phyloP scores from a whole-genome alignment of 2,797 vertebrate genomes.

The Galagoides demidoff region DNA sequence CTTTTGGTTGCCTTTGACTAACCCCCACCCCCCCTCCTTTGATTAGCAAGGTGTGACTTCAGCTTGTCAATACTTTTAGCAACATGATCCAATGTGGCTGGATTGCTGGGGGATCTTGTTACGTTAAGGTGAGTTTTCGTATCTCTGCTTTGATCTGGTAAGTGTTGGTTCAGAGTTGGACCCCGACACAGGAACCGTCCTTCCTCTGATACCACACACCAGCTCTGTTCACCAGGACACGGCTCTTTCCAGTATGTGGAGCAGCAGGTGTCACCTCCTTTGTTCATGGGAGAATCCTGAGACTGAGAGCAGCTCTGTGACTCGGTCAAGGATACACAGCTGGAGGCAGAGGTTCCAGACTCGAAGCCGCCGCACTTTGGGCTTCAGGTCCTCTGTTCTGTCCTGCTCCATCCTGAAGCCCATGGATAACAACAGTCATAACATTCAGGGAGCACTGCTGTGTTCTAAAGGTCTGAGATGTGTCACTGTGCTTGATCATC shows the following conservation, averaged over 20 bases:
- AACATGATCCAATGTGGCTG: not conserved
- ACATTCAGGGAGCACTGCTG: not conserved
- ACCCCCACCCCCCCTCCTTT: not conserved
- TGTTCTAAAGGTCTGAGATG: not conserved
- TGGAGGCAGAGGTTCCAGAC: not conserved
- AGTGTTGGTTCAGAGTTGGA: not conserved
- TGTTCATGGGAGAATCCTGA: not conserved
- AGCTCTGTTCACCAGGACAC: not conserved
- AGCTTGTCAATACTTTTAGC: not conserved
- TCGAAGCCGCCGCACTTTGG: not conserved
- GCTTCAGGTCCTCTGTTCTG: not conserved
- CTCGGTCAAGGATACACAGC: no score
- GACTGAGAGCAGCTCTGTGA: not conserved
- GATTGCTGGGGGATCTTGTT: not conserved
- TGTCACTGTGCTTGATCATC: not conserved
- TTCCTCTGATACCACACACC: not conserved
- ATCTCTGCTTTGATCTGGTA: not conserved
- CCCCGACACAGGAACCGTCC: not conserved
- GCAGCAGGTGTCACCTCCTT: not conserved
- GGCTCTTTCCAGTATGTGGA: not conserved
- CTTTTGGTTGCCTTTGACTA: not conserved
- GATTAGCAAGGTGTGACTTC: not conserved
- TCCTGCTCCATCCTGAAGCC: not conserved
- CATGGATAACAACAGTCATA: not conserved
- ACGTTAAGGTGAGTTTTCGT: not conserved